Percentiles rank a stretch among this genome's conserved stretches.
These are phyloP conservation scores for Morpho deidamia DNA, from an alignment of 2,888 invertebrate species.

Conservation along the genomic window DNA sequence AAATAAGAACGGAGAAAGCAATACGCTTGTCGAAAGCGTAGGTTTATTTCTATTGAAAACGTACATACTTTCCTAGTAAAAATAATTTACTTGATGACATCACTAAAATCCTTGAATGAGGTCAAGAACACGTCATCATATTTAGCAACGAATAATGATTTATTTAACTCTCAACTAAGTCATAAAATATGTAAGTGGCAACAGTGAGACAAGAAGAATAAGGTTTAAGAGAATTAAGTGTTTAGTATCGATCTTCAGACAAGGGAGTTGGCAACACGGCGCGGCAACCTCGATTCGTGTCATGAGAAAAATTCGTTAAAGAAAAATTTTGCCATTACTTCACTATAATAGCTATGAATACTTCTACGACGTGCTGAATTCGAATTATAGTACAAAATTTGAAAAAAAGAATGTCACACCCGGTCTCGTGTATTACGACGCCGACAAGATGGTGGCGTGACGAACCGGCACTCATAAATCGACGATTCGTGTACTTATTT, in stretches of 20 bases:
- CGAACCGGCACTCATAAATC: slow-evolving; percentile 31
- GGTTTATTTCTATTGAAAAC: too few relatives aligned
- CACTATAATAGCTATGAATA: too few relatives aligned
- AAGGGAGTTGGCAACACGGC: slow-evolving; percentile 12
- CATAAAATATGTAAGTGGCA: too few relatives aligned
- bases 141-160: not conserved
- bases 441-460: slow-evolving; percentile 68
- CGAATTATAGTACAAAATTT: slow-evolving; percentile 4
- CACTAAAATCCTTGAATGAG: slow-evolving; percentile 34
- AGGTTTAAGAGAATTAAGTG: too few relatives aligned
- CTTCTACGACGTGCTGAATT: too few relatives aligned
- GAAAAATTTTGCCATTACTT: not conserved
- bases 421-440: slow-evolving; percentile 29
- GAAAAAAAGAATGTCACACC: slow-evolving; percentile 26
- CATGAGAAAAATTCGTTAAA: not conserved
- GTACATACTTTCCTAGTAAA: too few relatives aligned
- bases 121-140: slow-evolving; percentile 36
- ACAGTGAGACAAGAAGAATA: too few relatives aligned
- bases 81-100: not conserved
- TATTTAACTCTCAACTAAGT: not conserved
- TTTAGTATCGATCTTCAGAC: not conserved
- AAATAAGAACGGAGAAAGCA: slow-evolving; percentile 2
- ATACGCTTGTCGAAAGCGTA: not conserved
- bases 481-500: not conserved
- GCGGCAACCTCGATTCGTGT: slow-evolving; percentile 17